Percentiles rank a stretch among this genome's conserved stretches.
Evolutionary conservation across 23 tunicate genomes (phyloP).

Genomic region (Phallusia fumigata): DNA sequence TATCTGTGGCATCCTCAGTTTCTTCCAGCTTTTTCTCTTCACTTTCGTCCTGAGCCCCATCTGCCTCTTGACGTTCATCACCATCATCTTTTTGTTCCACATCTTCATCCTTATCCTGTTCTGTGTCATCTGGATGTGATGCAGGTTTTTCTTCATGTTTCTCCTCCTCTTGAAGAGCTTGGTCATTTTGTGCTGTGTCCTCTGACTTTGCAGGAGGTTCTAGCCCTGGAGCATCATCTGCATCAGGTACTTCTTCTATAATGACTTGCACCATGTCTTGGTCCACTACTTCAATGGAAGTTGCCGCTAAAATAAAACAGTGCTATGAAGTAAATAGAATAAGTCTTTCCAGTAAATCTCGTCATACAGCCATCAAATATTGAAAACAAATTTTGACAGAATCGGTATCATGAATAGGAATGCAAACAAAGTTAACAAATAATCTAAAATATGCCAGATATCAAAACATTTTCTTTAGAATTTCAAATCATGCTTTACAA

Average conservation of each 20-base stretch:
- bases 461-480: too few relatives aligned
- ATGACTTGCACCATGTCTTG: constrained; percentile 18
- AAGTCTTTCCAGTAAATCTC: background rate
- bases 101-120: background rate
- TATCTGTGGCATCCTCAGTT: background rate
- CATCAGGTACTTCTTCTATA: constrained; percentile 20
- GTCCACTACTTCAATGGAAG: constrained; percentile 22
- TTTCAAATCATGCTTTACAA: too few relatives aligned
- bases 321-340: too few relatives aligned
- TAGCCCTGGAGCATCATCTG: constrained; percentile 1
- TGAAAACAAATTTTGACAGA: too few relatives aligned
- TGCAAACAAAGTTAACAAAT: too few relatives aligned
- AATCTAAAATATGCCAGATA: too few relatives aligned
- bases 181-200: constrained; percentile 1
- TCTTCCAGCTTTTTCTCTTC: constrained; percentile 10
- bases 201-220: constrained; percentile 4
- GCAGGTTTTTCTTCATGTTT: background rate
- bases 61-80: constrained; percentile 10
- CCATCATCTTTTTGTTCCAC: constrained; percentile 4
- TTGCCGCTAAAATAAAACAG: background rate
- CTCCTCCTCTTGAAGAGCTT: constrained; percentile 8
- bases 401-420: too few relatives aligned
- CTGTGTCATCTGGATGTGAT: background rate
- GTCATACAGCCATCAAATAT: too few relatives aligned
- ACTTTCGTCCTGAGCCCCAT: background rate